phyloP scores from a whole-genome alignment of 2,113 vertebrate species.

The Nyctereutes procyonoides region DNA sequence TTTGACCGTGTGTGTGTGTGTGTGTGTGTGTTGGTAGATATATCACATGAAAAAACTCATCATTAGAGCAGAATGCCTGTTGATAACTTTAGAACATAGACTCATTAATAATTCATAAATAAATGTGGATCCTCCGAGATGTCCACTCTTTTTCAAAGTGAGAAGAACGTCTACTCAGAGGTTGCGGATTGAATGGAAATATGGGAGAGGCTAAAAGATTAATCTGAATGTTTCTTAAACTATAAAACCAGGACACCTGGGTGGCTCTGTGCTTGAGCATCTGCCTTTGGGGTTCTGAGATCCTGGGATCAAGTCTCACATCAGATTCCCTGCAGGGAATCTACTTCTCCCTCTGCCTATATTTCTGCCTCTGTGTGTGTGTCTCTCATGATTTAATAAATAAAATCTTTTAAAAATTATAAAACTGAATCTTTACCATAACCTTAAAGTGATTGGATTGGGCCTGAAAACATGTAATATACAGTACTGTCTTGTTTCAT shows the following conservation, averaged over 20 bases:
- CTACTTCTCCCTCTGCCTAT: no score
- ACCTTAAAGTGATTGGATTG: background rate
- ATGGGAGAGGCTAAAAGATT: background rate
- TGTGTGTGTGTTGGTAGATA: background rate
- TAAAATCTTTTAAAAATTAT: background rate
- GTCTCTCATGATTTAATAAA: no score
- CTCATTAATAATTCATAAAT: background rate
- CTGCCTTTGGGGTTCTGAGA: no score
- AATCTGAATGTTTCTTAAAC: background rate
- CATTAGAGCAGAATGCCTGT: background rate
- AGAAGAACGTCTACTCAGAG: background rate
- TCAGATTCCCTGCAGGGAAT: no score
- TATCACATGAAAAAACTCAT: background rate
- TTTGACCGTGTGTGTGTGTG: background rate
- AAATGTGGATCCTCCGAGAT: background rate
- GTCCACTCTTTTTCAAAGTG: background rate
- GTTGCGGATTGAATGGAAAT: background rate
- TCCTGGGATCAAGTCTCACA: no score
- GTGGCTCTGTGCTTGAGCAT: no score
- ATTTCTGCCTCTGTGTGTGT: no score
- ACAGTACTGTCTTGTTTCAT: background rate
- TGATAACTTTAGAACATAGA: background rate
- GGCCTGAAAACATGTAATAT: background rate
- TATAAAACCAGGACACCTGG: background rate
- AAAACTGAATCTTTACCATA: background rate